Evolutionary conservation across 2,797 vertebrate species (phyloP).

Genomic region (Muscicapa comitata): DNA sequence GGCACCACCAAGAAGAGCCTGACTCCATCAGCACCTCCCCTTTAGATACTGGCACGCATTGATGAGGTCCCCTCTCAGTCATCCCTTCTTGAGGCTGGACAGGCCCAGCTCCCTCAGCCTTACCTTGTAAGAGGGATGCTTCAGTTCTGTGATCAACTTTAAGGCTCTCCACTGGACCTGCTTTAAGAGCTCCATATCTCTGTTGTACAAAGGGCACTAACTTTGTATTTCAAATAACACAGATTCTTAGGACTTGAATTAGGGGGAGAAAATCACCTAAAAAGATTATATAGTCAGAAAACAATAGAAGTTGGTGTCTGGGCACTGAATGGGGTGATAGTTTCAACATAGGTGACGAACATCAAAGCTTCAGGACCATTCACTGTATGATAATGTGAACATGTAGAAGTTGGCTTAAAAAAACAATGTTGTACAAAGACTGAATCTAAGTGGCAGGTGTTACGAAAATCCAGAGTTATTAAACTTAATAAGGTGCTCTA

Average conservation of each 20-base stretch:
- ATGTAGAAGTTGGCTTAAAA: background rate
- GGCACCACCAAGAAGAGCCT: background rate
- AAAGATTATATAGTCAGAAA: background rate
- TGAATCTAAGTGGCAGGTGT: background rate
- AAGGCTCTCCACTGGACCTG: background rate
- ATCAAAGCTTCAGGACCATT: background rate
- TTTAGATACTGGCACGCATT: background rate
- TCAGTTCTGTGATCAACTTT: accelerated
- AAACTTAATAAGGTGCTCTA: background rate
- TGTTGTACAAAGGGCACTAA: background rate
- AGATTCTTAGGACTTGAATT: background rate
- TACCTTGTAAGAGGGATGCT: background rate
- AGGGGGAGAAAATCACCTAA: background rate
- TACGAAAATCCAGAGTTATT: background rate
- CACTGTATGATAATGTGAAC: accelerated
- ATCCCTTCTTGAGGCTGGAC: background rate
- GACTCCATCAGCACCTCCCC: background rate
- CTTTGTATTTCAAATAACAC: background rate
- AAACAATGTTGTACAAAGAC: background rate
- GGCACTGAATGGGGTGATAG: background rate
- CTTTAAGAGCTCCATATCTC: background rate
- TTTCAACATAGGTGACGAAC: background rate
- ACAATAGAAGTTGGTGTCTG: background rate
- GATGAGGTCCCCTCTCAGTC: background rate
- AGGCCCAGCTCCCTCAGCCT: background rate